Conservation (phyloP, 1,140 invertebrate species). For the Pseudomyrmex cubaensis region DNA sequence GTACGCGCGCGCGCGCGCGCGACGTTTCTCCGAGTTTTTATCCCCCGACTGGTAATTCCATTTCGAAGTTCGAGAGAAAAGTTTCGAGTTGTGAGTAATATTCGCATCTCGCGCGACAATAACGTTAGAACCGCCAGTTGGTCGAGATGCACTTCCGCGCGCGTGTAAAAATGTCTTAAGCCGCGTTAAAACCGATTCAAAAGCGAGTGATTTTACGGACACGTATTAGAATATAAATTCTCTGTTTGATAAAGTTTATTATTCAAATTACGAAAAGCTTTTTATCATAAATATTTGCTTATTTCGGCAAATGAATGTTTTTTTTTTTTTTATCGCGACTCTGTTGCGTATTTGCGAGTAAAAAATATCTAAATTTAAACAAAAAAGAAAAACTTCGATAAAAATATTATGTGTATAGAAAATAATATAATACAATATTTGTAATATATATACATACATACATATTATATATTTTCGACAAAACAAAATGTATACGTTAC, state of each 20-base stretch:
- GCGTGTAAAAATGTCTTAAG: slow-evolving; percentile 4
- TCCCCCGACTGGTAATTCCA: slow-evolving; percentile 31
- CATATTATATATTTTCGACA: no score
- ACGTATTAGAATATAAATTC: background rate
- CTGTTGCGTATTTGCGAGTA: background rate
- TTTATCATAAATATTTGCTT: background rate
- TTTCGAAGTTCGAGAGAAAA: slow-evolving; percentile 42
- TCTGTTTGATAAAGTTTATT: background rate
- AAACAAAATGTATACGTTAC: no score
- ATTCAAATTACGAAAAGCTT: background rate
- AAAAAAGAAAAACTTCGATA: no score
- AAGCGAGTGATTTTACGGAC: no score
- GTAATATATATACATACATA: no score
- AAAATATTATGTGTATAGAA: no score
- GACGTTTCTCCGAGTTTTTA: slow-evolving; percentile 30
- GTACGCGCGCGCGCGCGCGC: background rate
- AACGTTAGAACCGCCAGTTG: slow-evolving; percentile 30
- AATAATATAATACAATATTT: no score
- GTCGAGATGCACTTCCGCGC: slow-evolving; percentile 1
- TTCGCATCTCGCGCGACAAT: slow-evolving; percentile 36
- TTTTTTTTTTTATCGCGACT: background rate
- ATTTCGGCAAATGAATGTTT: background rate
- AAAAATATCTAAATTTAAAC: no score
- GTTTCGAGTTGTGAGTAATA: slow-evolving; percentile 34
- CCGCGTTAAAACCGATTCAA: background rate